Conservation (phyloP, 1,140 invertebrate genomes). For the Drosophila sechellia region DNA sequence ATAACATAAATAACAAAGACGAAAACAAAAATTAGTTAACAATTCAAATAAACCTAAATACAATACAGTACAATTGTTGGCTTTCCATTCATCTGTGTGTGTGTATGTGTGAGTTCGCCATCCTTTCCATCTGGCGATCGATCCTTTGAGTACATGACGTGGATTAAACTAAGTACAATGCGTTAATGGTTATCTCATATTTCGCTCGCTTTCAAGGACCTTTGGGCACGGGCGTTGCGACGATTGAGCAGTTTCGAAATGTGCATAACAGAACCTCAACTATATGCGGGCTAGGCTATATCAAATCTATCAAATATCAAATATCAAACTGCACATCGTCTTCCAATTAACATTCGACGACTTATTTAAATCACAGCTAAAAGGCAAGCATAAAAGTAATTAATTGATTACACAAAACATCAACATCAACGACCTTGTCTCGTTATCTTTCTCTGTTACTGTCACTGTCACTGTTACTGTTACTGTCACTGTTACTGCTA, state of each 20-base stretch:
- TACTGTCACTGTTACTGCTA: too few species aligned
- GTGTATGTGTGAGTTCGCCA: neutral
- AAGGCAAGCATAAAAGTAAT: conserved; percentile 77
- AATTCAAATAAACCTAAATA: conserved; percentile 50
- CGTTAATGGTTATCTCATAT: neutral
- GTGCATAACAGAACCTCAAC: conserved; percentile 19
- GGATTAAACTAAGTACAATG: conserved; percentile 25
- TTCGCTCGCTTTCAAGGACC: conserved; percentile 5
- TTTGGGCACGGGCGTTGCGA: conserved; percentile 31
- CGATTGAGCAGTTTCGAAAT: conserved; percentile 13
- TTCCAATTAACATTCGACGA: conserved; percentile 13
- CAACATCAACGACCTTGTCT: conserved; percentile 39
- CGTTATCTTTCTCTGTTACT: neutral
- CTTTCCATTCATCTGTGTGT: conserved; percentile 4
- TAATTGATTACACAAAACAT: conserved; percentile 50
- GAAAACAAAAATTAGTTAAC: conserved; percentile 64
- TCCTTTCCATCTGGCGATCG: neutral
- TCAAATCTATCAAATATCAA: conserved; percentile 37
- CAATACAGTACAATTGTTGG: conserved; percentile 1
- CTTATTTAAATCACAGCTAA: conserved; percentile 73
- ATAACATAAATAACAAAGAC: conserved; percentile 75
- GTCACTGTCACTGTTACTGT: neutral
- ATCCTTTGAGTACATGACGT: neutral
- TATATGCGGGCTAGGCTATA: conserved; percentile 11
- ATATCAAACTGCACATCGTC: conserved; percentile 34